Evolutionary conservation across 2,888 invertebrate genomes (phyloP).

Genomic region (Oegoconia quadripuncta): DNA sequence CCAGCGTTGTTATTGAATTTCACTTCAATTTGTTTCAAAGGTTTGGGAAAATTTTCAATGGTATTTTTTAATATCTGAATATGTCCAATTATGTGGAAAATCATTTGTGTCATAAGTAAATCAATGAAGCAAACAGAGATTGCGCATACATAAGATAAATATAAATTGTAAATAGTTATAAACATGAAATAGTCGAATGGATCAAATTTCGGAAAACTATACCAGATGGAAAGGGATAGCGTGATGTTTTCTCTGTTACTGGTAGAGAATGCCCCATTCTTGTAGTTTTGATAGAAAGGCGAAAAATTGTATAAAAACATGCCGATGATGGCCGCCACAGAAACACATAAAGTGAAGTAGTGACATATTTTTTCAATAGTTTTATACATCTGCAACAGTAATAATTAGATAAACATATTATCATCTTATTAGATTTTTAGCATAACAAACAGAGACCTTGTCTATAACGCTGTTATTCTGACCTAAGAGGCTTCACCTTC

Average conservation of each 20-base stretch:
- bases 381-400: slow-evolving; percentile 2
- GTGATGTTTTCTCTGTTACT: neutral
- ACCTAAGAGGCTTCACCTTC: too few relatives aligned
- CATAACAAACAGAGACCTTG: neutral
- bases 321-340: neutral
- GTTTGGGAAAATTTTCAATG: slow-evolving; percentile 3
- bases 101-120: slow-evolving; percentile 7
- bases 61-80: slow-evolving; percentile 7
- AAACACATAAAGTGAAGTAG: neutral
- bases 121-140: slow-evolving; percentile 3
- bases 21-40: neutral
- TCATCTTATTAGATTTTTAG: too few relatives aligned
- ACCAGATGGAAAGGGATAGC: neutral
- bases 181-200: neutral
- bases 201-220: neutral
- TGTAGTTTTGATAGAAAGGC: slow-evolving; percentile 3
- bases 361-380: slow-evolving; percentile 1
- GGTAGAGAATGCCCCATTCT: neutral
- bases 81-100: slow-evolving; percentile 16
- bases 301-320: neutral
- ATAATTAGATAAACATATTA: neutral
- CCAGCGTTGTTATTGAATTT: neutral
- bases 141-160: neutral
- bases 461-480: neutral
- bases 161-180: slow-evolving; percentile 1